A percentile compares a stretch with the other conserved stretches of the same genome.
phyloP scores from a whole-genome alignment of 2,888 invertebrate genomes.

The Drosophila ustulata region DNA sequence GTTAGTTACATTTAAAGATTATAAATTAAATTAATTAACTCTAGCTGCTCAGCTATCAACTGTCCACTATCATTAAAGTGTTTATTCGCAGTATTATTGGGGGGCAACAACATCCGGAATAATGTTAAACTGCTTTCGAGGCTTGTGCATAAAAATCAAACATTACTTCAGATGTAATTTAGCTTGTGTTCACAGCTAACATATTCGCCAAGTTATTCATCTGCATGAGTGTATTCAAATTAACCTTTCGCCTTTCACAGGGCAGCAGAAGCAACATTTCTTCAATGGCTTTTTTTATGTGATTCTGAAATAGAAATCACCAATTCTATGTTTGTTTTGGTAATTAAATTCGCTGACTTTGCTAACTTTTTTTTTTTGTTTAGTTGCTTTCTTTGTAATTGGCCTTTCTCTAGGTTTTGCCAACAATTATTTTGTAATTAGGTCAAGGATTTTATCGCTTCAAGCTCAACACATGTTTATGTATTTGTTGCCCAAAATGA shows the following conservation, averaged over 20 bases:
- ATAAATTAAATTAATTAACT: too few relatives aligned
- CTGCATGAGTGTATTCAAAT: conserved; percentile 18
- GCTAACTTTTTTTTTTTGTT: conserved; percentile 20
- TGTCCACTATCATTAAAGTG: neutral
- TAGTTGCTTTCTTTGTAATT: neutral
- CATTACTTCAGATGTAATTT: conserved; percentile 10
- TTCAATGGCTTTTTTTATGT: conserved; percentile 32
- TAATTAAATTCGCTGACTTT: conserved; percentile 70
- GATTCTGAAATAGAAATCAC: conserved; percentile 34
- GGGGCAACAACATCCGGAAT: neutral
- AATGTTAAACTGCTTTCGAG: neutral
- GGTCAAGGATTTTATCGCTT: conserved; percentile 76
- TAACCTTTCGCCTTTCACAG: conserved; percentile 53
- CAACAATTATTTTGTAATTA: conserved; percentile 79
- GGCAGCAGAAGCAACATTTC: conserved; percentile 18
- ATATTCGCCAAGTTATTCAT: conserved; percentile 8
- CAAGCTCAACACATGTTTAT: conserved; percentile 23
- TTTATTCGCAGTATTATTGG: neutral
- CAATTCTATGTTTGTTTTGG: conserved; percentile 74
- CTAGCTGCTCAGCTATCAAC: too few relatives aligned
- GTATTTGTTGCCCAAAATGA: conserved; percentile 40
- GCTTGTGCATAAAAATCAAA: conserved; percentile 2
- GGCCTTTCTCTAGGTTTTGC: conserved; percentile 37
- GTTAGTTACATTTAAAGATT: too few relatives aligned
- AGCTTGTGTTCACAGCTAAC: conserved; percentile 7